These are phyloP conservation scores for Drosophila tsacasi DNA, from an alignment of 1,140 invertebrate genomes.

Conservation along the genomic window DNA sequence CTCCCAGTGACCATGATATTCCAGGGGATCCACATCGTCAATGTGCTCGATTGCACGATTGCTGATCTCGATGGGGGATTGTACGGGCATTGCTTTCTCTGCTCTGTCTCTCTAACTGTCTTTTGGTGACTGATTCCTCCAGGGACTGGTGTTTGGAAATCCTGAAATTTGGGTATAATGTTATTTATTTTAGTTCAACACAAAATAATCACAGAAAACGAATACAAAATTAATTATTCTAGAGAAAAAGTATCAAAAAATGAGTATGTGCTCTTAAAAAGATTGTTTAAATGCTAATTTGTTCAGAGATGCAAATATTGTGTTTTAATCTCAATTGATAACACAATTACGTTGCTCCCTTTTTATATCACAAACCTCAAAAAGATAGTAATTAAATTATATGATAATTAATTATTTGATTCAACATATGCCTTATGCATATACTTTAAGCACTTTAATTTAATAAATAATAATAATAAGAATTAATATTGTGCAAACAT, in stretches of 20 bases:
- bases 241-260: too few species aligned
- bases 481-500: neutral
- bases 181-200: neutral
- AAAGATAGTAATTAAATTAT: neutral
- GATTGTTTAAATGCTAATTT: neutral
- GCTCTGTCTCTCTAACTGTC: neutral
- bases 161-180: neutral
- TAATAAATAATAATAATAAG: neutral
- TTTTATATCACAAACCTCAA: neutral
- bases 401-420: neutral
- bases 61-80: conserved; percentile 86
- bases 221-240: neutral
- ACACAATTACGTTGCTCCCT: too few species aligned
- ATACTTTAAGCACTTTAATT: neutral
- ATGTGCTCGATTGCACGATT: conserved; percentile 86
- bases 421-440: too few species aligned
- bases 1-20: conserved; percentile 87
- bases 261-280: too few species aligned
- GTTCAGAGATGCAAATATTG: neutral
- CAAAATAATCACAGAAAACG: neutral
- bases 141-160: neutral
- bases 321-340: neutral
- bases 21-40: conserved; percentile 86
- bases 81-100: conserved; percentile 80
- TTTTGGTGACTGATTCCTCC: conserved; percentile 2